phyloP scores from a whole-genome alignment of 2,888 invertebrate genomes.

The Netelia fuscicornis region DNA sequence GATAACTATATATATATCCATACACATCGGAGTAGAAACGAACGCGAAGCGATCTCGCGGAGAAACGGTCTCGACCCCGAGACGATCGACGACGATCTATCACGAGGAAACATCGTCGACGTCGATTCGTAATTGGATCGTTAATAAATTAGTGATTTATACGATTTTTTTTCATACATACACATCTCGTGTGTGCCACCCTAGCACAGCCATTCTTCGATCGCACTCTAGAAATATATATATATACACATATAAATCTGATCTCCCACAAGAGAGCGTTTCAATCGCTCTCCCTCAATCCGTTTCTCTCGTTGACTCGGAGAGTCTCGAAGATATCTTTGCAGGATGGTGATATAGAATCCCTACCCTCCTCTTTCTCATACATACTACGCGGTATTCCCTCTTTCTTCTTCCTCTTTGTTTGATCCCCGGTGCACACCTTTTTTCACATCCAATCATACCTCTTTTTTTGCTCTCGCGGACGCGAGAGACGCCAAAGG shows the following conservation, averaged over 20 bases:
- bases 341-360: conserved; percentile 15
- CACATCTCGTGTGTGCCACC: conserved; percentile 1
- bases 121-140: conserved; percentile 72
- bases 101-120: conserved; percentile 68
- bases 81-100: conserved; percentile 69
- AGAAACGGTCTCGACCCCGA: conserved; percentile 54
- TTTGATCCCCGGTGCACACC: conserved; percentile 37
- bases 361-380: conserved; percentile 41
- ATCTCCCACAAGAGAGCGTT: conserved; percentile 27
- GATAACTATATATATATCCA: conserved; percentile 7
- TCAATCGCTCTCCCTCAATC: conserved; percentile 40
- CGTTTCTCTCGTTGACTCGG: conserved; percentile 39
- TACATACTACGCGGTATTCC: conserved; percentile 36
- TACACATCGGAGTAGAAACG: conserved; percentile 11
- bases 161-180: conserved; percentile 51
- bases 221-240: neutral
- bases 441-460: conserved; percentile 53
- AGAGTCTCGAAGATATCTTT: conserved; percentile 28
- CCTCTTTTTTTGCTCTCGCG: conserved; percentile 15
- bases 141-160: conserved; percentile 72
- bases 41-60: conserved; percentile 45
- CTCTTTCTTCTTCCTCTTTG: conserved; percentile 49
- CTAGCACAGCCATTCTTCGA: conserved; percentile 17
- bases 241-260: conserved; percentile 5
- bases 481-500: conserved; percentile 31